A percentile compares a stretch with the other conserved stretches of the same genome.
Evolutionary conservation across 2,888 invertebrate species (phyloP).

Genomic region (Lepetodrilus schrolli): DNA sequence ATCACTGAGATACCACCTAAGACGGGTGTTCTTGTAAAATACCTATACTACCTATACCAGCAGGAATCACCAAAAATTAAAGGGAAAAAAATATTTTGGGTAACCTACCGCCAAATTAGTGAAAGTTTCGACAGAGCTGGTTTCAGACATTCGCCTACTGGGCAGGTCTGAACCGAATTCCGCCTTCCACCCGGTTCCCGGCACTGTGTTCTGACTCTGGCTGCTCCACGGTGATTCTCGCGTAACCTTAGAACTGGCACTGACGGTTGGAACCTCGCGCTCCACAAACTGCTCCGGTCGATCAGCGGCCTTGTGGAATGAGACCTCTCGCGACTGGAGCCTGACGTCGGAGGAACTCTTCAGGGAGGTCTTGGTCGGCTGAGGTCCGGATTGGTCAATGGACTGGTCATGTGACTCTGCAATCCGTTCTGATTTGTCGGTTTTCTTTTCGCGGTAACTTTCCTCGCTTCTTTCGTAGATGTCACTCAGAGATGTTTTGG

Average conservation of each 20-base stretch:
- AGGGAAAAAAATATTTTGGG: too few relatives aligned
- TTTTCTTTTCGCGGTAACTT: slow-evolving; percentile 38
- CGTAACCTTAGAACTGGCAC: slow-evolving; percentile 30
- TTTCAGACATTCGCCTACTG: slow-evolving; percentile 62
- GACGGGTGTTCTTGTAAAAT: too few relatives aligned
- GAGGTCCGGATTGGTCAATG: neutral
- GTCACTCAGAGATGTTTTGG: slow-evolving; percentile 65
- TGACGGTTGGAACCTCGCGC: neutral
- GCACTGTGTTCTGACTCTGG: slow-evolving; percentile 35
- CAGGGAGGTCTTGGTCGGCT: slow-evolving; percentile 36
- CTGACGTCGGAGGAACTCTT: slow-evolving; percentile 20
- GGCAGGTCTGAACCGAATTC: slow-evolving; percentile 62
- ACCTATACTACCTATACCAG: too few relatives aligned
- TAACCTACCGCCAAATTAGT: slow-evolving; percentile 64
- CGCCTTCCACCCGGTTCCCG: slow-evolving; percentile 58
- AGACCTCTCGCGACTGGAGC: slow-evolving; percentile 43
- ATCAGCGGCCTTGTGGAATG: slow-evolving; percentile 49
- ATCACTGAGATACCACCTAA: too few relatives aligned
- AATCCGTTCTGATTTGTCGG: neutral
- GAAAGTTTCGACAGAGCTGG: slow-evolving; percentile 67
- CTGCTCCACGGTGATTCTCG: slow-evolving; percentile 54
- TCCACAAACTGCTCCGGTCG: neutral
- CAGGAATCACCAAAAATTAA: too few relatives aligned
- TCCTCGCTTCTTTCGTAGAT: slow-evolving; percentile 70
- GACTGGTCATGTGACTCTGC: neutral